Conservation (phyloP, 2,797 vertebrate species). For the Danio kyathit region DNA sequence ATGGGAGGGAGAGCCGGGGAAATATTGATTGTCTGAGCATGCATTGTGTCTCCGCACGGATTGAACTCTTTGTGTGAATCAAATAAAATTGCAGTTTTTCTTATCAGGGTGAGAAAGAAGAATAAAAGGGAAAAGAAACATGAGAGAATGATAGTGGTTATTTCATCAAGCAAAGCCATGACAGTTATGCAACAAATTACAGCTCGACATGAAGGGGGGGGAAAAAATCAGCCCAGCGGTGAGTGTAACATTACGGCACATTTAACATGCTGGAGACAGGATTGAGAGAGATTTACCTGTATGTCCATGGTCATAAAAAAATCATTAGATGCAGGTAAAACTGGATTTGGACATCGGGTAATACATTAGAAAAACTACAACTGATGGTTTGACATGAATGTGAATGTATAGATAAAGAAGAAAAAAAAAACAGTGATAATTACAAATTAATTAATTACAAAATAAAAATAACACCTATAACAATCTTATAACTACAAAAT, state of each 20-base stretch:
- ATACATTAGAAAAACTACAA: too few species aligned
- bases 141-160: conserved; percentile 71
- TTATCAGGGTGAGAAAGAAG: conserved; percentile 67
- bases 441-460: too few species aligned
- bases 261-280: not conserved
- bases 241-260: not conserved
- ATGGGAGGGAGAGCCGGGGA: conserved; percentile 60
- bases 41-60: conserved; percentile 77
- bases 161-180: conserved; percentile 71
- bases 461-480: too few species aligned
- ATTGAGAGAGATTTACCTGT: not conserved
- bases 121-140: conserved; percentile 32
- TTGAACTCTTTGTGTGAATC: conserved; percentile 79
- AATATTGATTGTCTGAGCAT: conserved; percentile 81
- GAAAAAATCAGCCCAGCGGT: not conserved
- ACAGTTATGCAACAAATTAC: conserved; percentile 50
- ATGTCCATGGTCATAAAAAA: not conserved
- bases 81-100: conserved; percentile 76
- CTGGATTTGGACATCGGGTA: not conserved
- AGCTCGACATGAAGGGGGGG: not conserved
- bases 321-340: not conserved
- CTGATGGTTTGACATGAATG: too few species aligned
- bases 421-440: too few species aligned
- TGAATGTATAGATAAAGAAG: too few species aligned
- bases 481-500: too few species aligned